Base-by-base conservation (phyloP, 2,113 vertebrate species). In the Eptesicus fuscus region DNA sequence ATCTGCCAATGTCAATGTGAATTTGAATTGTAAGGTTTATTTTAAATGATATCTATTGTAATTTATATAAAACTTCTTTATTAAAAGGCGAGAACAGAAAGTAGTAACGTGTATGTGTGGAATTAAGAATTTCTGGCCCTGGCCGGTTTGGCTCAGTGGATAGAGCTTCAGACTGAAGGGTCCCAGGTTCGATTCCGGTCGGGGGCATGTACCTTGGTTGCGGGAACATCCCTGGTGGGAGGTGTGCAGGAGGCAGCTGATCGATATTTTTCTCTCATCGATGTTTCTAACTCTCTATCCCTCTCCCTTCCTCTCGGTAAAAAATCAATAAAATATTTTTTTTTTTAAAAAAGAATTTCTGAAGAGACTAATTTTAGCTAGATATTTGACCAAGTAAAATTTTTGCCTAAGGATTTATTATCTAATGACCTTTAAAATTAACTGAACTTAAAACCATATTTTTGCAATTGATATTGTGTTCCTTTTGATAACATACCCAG, bases 371-470 rank as follows among this genome's bases (percentile, higher is more conserved):
- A 65, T 92, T 84, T 91, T 91, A 83, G 59, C 59, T 94, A 71
- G 91, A 25, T 71, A 87, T 67, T 91, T 89, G 83, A 73, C 56
- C 53, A n/a, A 44, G 25, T 88, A 49, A 69, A 70, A 69, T 70
- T 94, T 83, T 37, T 84, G 40, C 86, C 70, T 32, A 14, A 49
- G 92, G 44, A 83, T 96, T 91, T 82, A 80, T 82, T 94, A 22
- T 80, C 74, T 93, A 88, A 86, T 93, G 37, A 82, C 7, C 47
- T 93, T 91, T 88, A 91, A 95, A 83, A 70, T 65, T 51, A 71
- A 93, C 30, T 84, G n/a, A 92, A 96, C 63, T 79, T 91, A 77
- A 91, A 93, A 49, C 9, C 14, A n/a, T 79, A 76, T 90, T 92
- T 95, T 91, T 92, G 44, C 69, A 90, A 7, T 56, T 95, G 30